Percentiles rank a stretch among this genome's conserved stretches.
Conservation (phyloP, 2,113 vertebrate species). For the Alouatta palliata region DNA sequence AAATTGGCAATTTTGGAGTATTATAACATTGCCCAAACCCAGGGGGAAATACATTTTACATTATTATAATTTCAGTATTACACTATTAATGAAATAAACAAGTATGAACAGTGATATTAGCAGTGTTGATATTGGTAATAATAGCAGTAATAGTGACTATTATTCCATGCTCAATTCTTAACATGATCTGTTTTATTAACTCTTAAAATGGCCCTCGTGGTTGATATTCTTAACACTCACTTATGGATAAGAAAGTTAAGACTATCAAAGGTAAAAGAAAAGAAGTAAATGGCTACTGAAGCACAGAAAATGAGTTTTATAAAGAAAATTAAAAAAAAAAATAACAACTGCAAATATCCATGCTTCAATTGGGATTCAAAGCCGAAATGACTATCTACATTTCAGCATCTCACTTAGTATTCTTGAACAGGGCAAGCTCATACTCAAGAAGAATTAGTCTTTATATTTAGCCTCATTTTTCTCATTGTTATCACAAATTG, state of each 20-base stretch:
- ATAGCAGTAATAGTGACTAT: neutral
- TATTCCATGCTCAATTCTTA: neutral
- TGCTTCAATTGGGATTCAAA: neutral
- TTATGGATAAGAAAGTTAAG: constrained; percentile 1
- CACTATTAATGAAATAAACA: neutral
- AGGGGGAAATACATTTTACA: neutral
- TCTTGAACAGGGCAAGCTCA: neutral
- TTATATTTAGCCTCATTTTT: neutral
- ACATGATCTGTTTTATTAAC: neutral
- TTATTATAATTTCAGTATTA: neutral
- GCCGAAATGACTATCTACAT: too few species aligned
- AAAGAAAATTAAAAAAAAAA: neutral
- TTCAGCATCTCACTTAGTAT: neutral
- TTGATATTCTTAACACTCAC: neutral
- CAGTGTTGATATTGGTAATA: neutral
- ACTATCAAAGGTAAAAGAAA: neutral
- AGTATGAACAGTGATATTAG: neutral
- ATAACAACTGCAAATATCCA: neutral
- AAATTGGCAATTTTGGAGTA: neutral
- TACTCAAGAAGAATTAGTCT: neutral
- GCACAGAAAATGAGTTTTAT: neutral
- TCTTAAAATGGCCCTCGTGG: neutral
- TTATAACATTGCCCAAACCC: neutral
- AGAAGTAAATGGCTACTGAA: neutral
- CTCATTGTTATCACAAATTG: neutral